Base-by-base conservation (phyloP, 2,888 invertebrate species). In the Drosophila emarginata region DNA sequence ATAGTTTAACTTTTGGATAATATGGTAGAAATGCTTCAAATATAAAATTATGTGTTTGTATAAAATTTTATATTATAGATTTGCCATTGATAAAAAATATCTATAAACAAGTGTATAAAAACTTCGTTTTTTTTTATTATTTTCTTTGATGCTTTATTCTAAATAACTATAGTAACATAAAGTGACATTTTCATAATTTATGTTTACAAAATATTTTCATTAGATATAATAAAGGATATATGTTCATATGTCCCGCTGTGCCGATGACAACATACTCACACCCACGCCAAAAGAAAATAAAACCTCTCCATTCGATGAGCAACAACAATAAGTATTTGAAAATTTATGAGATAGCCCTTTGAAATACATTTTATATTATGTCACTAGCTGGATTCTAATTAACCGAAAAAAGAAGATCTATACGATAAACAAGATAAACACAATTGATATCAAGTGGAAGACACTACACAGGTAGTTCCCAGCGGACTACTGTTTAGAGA, bases 181-280 rank as follows among this genome's bases (percentile, higher is more conserved):
- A 62, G 64, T 23, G 57, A 64, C 61, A 81, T 73, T 82, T 78
- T 83, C 78, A 28, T 78, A 71, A 86, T 86, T 78, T 83, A 83
- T 88, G 87, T 74, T 45, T 70, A 76, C 77, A 71, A 77, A 88
- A 86, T 73, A 88, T 78, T 83, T 80, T 76, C 71, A 77, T 82
- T 76, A 68, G 45, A 58, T 7, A 32, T 52, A 37, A 59, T 58
- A 63, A 61, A 62, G 37, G 62, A 57, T 45, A 57, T 37, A n/a
- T 15, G 12, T 23, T 23, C 23, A 32, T 32, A n/a, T 52, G 39
- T n/a, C 72, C 74, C 74, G 74, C 74, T 74, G 72, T 37, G 74
- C 51, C 45, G 72, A 51, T 74, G 74, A 73, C 73, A 74, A 74
- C 69, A 73, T 54, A 62, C 68, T 58, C 74, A 52, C 60, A 57